phyloP scores from a whole-genome alignment of 1,140 invertebrate genomes.

The Rhagoletis pomonella region DNA sequence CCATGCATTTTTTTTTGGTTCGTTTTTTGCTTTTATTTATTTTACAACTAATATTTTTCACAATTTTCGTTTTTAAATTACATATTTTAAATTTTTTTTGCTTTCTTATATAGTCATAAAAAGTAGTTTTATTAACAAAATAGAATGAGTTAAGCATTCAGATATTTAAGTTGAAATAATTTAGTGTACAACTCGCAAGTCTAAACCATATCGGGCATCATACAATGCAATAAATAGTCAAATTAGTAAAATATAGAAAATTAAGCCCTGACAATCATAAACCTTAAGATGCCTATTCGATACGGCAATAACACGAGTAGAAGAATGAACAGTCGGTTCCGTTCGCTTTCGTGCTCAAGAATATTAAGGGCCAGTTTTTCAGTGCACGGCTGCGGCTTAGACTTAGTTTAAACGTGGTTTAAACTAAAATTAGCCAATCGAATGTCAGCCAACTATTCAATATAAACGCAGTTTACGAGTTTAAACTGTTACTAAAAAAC shows the following conservation, averaged over 20 bases:
- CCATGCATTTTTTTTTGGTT: conserved; percentile 46
- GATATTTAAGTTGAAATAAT: neutral
- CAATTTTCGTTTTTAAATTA: conserved; percentile 30
- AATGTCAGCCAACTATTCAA: no score
- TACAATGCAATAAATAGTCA: conserved; percentile 27
- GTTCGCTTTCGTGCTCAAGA: neutral
- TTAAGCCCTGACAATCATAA: conserved; percentile 30
- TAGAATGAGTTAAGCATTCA: neutral
- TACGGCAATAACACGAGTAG: neutral
- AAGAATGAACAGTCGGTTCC: neutral
- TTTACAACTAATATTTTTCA: conserved; percentile 48
- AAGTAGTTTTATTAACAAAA: conserved; percentile 19
- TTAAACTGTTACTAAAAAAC: neutral
- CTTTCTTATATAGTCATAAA: conserved; percentile 9
- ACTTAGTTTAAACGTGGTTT: no score
- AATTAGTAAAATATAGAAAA: neutral
- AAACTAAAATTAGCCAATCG: no score
- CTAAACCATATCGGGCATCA: conserved; percentile 6
- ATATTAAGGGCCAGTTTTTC: no score
- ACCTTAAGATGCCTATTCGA: neutral
- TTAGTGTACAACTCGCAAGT: conserved; percentile 21
- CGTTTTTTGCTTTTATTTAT: conserved; percentile 30
- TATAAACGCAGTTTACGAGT: neutral
- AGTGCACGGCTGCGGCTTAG: no score
- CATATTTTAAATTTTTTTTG: neutral